phyloP scores from a whole-genome alignment of 2,888 invertebrate species.

The Ommatoiulus sabulosus region DNA sequence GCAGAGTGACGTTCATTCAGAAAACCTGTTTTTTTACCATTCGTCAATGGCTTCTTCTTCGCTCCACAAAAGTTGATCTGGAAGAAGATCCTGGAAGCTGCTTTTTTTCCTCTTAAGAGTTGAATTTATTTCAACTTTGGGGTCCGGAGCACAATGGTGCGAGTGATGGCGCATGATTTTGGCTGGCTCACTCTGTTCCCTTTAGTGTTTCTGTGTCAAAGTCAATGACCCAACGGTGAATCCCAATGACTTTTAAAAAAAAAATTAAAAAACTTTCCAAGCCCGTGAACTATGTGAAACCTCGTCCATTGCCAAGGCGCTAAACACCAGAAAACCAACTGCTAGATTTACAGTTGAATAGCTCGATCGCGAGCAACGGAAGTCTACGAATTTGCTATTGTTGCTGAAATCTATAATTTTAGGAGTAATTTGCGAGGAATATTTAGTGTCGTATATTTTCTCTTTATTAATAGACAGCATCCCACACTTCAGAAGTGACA shows the following conservation, averaged over 20 bases:
- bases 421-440: too few relatives aligned
- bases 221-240: slow-evolving; percentile 26
- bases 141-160: background rate
- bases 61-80: background rate
- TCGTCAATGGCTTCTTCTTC: background rate
- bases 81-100: background rate
- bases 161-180: slow-evolving; percentile 25
- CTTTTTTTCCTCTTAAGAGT: background rate
- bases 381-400: too few relatives aligned
- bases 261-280: background rate
- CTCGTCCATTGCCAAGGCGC: background rate
- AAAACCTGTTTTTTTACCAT: background rate
- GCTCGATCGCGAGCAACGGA: too few relatives aligned
- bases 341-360: background rate
- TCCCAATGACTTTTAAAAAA: background rate
- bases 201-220: background rate
- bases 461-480: too few relatives aligned
- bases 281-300: background rate
- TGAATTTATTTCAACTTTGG: background rate
- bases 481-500: too few relatives aligned
- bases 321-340: background rate
- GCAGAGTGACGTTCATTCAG: background rate
- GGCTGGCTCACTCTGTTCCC: background rate
- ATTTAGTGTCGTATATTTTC: too few relatives aligned
- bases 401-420: too few relatives aligned